Evolutionary conservation across 2,113 vertebrate species (phyloP), one percentile per base, ranked within the genome.

Genomic region (Protobothrops mucrosquamatus): DNA sequence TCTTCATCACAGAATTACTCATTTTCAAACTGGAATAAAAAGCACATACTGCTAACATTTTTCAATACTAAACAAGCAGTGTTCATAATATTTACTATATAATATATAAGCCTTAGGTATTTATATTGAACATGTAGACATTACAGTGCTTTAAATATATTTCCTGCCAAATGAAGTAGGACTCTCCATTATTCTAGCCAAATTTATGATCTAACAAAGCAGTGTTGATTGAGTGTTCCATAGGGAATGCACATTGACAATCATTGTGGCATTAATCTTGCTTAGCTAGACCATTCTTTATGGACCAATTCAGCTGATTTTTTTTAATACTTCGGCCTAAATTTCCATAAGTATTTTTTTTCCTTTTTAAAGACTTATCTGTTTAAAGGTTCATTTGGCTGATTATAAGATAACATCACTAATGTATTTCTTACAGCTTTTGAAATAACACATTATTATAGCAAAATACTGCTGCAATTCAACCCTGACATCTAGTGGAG

Each of bases 401-500:
- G 74, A 11, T 87, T 91, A 94, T 57, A 89, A 59, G 39, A 87
- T 64, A 92, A 93, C 0, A 87, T 52, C 15, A 52, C 22, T 59
- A 90, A 14, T 81, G 55, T 6, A 74, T 10, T n/a, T 11, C 55
- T 86, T 74, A 0, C 0, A 89, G 92, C 18, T 52, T 12, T 64
- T 22, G 24, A 0, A 10, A 29, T 18, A 91, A 59, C 43, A 24
- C 39, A 48, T 87, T 12, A 92, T 92, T 29, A 9, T 7, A 0
- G 5, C 1, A 43, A 15, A 15, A 1, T 85, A 1, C 4, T 94
- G 24, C 6, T 7, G 56, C 85, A 91, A 95, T 94, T 69, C 95
- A 93, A 88, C 7, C 0, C 0, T 97, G 97, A 96, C 98, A 98
- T 94, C 98, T 97, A 97, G 97, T 96, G 98, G 96, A 57, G n/a